Evolutionary conservation across 1,140 invertebrate species (phyloP).

Genomic region (Ceratosolen solmsi): DNA sequence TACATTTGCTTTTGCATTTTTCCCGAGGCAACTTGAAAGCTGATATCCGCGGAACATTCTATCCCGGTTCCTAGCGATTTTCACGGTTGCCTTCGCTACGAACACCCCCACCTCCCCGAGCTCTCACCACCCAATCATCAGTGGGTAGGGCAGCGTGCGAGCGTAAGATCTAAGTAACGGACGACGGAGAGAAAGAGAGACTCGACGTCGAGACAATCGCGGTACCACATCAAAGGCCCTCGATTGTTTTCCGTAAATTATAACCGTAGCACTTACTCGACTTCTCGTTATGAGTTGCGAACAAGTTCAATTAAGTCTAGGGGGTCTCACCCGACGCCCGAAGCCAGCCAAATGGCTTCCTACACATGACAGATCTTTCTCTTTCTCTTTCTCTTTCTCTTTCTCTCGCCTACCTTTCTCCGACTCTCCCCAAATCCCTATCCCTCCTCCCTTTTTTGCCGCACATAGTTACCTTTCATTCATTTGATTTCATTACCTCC

Average conservation of each 20-base stretch:
- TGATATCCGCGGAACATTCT: too few species aligned
- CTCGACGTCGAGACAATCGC: conserved; percentile 63
- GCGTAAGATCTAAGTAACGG: background rate
- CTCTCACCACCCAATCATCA: conserved; percentile 46
- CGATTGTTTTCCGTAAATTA: conserved; percentile 74
- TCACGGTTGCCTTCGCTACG: conserved; percentile 19
- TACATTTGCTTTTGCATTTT: too few species aligned
- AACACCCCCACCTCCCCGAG: conserved; percentile 27
- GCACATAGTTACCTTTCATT: conserved; percentile 19
- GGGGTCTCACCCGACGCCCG: conserved; percentile 48
- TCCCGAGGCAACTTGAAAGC: too few species aligned
- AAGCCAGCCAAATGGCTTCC: conserved; percentile 68
- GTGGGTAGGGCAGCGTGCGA: background rate
- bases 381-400: background rate
- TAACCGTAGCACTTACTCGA: conserved; percentile 71
- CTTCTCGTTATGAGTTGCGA: conserved; percentile 74
- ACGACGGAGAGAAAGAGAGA: background rate
- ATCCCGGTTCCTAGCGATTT: background rate
- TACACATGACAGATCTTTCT: conserved; percentile 57
- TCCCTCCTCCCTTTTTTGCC: conserved; percentile 39
- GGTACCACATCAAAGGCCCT: conserved; percentile 69
- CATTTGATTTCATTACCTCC: conserved; percentile 13
- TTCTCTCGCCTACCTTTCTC: conserved; percentile 44
- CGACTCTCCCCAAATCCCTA: conserved; percentile 39
- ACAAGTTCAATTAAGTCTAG: conserved; percentile 74